Evolutionary conservation across 1,140 invertebrate genomes (phyloP).

Genomic region (Hyposmocoma kahamanoa): DNA sequence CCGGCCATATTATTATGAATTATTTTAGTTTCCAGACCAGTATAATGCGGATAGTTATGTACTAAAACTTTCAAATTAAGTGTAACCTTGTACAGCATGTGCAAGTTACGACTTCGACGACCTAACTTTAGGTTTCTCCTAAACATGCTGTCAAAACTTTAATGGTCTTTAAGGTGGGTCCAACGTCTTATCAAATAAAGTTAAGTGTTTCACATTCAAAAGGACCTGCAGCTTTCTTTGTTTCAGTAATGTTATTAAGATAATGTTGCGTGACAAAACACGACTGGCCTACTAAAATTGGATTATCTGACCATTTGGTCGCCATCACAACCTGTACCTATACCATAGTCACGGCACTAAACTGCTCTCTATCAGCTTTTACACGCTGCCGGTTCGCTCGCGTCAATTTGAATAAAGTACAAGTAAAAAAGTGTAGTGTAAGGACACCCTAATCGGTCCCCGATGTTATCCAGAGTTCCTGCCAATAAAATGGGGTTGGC

Average conservation of each 20-base stretch:
- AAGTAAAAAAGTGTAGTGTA: conserved; percentile 30
- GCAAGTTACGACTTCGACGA: not conserved
- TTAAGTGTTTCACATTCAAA: no score
- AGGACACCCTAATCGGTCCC: conserved; percentile 26
- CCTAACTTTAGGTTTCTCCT: not conserved
- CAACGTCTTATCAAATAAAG: conserved; percentile 22
- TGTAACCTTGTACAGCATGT: not conserved
- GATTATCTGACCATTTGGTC: conserved; percentile 34
- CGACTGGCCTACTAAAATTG: conserved; percentile 25
- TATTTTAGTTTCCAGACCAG: no score
- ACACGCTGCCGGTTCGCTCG: conserved; percentile 27
- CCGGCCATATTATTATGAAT: no score
- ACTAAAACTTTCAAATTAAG: no score
- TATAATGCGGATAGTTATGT: no score
- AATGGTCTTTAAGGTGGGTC: conserved; percentile 28
- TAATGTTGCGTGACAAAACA: conserved; percentile 48
- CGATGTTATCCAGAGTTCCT: conserved; percentile 27
- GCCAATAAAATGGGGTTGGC: conserved; percentile 19
- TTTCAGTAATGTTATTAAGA: conserved; percentile 26
- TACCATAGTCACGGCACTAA: conserved; percentile 25
- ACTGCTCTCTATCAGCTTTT: conserved; percentile 33
- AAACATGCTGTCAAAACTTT: conserved; percentile 1
- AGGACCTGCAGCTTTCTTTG: no score
- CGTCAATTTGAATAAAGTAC: conserved; percentile 38
- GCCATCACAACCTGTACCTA: conserved; percentile 21